phyloP scores from a whole-genome alignment of 2,113 vertebrate genomes.

The Todiramphus saurophagus region DNA sequence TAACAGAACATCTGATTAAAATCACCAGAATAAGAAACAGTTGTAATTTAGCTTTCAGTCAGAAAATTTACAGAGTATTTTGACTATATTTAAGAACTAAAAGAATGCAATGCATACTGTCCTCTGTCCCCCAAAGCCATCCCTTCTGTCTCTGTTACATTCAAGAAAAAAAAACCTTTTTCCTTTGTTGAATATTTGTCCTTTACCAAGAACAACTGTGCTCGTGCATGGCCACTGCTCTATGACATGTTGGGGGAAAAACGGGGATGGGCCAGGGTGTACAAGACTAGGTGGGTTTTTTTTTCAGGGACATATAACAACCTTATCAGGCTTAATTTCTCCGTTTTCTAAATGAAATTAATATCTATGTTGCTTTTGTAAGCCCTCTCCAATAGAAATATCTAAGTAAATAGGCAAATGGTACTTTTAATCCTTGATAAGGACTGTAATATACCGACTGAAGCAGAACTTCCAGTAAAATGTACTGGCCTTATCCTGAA shows the following conservation, averaged over 20 bases:
- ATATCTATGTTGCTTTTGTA: not conserved
- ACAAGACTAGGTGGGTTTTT: too few relatives aligned
- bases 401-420: not conserved
- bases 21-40: not conserved
- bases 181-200: not conserved
- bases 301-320: not conserved
- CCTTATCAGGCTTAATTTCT: not conserved
- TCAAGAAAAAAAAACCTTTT: not conserved
- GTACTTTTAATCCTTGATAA: not conserved
- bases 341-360: not conserved
- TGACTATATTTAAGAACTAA: not conserved
- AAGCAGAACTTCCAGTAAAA: not conserved
- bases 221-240: not conserved
- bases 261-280: not conserved
- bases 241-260: accelerated
- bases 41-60: not conserved
- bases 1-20: not conserved
- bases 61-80: not conserved
- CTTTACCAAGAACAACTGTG: not conserved
- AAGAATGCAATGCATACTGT: not conserved
- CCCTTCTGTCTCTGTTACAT: not conserved
- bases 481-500: not conserved
- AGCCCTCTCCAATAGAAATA: not conserved
- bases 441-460: not conserved
- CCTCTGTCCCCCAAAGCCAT: not conserved